A percentile compares a stretch with the other conserved stretches of the same genome.
Conservation (phyloP, 2,888 invertebrate genomes). For the Heliconius cydno region DNA sequence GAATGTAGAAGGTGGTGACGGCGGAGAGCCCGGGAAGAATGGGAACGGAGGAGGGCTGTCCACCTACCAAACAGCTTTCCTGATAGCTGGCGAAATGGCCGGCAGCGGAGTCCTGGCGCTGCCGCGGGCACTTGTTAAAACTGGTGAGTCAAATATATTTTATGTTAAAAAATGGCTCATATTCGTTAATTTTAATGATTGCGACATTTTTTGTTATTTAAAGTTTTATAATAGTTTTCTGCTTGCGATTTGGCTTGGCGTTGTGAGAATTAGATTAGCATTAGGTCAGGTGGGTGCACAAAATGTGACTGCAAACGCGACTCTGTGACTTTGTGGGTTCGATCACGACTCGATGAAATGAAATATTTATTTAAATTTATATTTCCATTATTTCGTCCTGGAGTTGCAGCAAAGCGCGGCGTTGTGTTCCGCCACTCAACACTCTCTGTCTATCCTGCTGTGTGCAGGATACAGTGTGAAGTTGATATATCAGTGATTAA, state of each 20-base stretch:
- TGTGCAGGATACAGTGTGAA: too few relatives aligned
- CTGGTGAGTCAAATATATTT: slow-evolving; percentile 74
- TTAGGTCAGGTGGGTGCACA: too few relatives aligned
- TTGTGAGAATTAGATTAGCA: not conserved
- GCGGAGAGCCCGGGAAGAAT: slow-evolving; percentile 41
- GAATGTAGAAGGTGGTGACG: slow-evolving; percentile 49
- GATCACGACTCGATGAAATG: too few relatives aligned
- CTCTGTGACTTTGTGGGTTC: too few relatives aligned
- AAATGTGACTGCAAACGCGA: too few relatives aligned
- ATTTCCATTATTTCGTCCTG: too few relatives aligned
- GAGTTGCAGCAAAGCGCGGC: too few relatives aligned
- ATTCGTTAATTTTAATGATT: not conserved
- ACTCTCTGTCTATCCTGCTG: too few relatives aligned
- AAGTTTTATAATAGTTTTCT: not conserved
- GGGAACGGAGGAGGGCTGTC: slow-evolving; percentile 59
- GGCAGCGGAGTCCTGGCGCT: slow-evolving; percentile 88
- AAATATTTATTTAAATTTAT: too few relatives aligned
- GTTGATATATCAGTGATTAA: too few relatives aligned
- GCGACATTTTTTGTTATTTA: not conserved
- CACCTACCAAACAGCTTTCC: slow-evolving; percentile 80
- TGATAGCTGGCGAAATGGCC: slow-evolving; percentile 88
- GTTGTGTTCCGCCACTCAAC: too few relatives aligned
- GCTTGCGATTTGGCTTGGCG: slow-evolving; percentile 14
- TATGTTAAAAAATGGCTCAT: too few relatives aligned
- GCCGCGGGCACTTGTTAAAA: slow-evolving; percentile 85